phyloP scores from a whole-genome alignment of 2,888 invertebrate genomes.

The Tetranychus piercei region DNA sequence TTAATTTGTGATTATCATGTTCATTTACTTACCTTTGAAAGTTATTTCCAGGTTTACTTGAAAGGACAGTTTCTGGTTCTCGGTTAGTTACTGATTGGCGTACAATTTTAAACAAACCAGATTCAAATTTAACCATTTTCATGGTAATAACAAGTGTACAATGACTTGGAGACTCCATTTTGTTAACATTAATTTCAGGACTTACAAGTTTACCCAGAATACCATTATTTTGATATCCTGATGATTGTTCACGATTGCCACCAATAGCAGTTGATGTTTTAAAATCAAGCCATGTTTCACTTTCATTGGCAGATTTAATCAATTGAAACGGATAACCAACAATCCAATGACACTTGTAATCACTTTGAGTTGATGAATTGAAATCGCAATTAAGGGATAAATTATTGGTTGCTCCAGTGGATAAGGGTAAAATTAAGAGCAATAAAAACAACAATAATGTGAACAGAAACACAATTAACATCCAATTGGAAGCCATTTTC shows the following conservation, averaged over 20 bases:
- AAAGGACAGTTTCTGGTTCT: neutral
- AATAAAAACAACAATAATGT: neutral
- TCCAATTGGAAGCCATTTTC: neutral
- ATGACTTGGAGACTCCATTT: neutral
- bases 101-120: neutral
- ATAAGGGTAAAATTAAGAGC: neutral
- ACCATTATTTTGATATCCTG: neutral
- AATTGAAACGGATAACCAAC: neutral
- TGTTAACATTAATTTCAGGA: neutral
- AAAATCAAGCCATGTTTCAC: neutral
- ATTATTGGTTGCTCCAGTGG: neutral
- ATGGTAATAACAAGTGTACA: neutral
- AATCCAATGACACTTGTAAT: neutral
- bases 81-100: neutral
- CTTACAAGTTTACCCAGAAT: neutral
- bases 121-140: neutral
- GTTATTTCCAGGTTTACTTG: neutral
- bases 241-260: neutral
- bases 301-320: neutral
- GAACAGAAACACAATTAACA: neutral
- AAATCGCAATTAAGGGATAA: neutral
- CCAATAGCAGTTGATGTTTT: neutral
- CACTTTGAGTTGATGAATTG: neutral
- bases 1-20: too few relatives aligned
- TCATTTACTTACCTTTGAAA: neutral